Conservation (phyloP, 1,140 invertebrate species). For the Bombus pyrosoma region DNA sequence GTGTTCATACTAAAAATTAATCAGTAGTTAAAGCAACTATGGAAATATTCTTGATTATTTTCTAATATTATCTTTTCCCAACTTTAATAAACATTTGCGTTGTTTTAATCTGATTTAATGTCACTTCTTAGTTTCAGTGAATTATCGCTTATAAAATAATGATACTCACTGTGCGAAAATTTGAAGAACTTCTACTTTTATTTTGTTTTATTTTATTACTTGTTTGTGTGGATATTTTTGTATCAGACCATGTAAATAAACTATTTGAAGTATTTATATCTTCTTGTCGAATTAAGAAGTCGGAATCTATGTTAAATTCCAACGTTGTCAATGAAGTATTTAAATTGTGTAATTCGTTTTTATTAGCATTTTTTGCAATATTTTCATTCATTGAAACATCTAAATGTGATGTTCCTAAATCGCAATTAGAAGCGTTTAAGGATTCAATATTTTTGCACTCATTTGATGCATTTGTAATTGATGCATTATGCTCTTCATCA, state of each 20-base stretch:
- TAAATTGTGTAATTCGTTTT: slow-evolving; percentile 3
- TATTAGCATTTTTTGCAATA: neutral
- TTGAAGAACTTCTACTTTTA: slow-evolving; percentile 13
- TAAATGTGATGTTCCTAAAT: slow-evolving; percentile 18
- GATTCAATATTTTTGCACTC: neutral
- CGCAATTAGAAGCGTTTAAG: neutral
- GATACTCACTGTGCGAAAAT: slow-evolving; percentile 22
- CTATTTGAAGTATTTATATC: slow-evolving; percentile 9
- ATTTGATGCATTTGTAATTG: slow-evolving; percentile 2
- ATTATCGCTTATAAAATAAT: neutral
- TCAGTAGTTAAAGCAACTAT: neutral
- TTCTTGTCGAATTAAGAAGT: slow-evolving; percentile 21
- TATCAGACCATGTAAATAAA: slow-evolving; percentile 25
- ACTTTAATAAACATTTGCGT: neutral
- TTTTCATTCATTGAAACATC: slow-evolving; percentile 8
- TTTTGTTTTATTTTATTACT: slow-evolving; percentile 24
- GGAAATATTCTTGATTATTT: neutral
- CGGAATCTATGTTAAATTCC: neutral
- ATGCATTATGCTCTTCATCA: neutral
- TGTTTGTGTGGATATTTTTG: neutral
- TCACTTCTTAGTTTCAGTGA: neutral
- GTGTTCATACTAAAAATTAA: neutral
- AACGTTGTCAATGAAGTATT: neutral
- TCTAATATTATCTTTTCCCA: neutral
- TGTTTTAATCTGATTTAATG: neutral